A percentile compares a stretch with the other conserved stretches of the same genome.
phyloP scores from a whole-genome alignment of 2,888 invertebrate species.

The Drosophila flavopinicola region DNA sequence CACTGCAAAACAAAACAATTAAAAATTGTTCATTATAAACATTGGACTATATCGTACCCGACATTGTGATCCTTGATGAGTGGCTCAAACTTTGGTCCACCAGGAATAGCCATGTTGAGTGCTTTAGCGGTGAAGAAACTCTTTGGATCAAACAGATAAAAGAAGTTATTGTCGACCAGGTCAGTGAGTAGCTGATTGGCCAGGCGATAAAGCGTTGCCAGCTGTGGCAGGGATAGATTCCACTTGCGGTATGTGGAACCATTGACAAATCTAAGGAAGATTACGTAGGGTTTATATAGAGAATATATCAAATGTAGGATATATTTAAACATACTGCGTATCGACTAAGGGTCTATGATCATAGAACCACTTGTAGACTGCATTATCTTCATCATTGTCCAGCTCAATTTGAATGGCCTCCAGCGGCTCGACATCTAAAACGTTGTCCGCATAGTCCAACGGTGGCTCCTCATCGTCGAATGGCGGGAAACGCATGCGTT shows the following conservation, averaged over 20 bases:
- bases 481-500: conserved; percentile 99
- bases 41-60: conserved; percentile 86
- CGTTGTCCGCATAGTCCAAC: conserved; percentile 99
- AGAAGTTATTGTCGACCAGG: conserved; percentile 99
- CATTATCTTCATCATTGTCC: conserved; percentile 96
- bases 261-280: conserved; percentile 90
- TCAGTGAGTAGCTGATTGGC: conserved; percentile 99
- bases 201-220: conserved; percentile 98
- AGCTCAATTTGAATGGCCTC: conserved; percentile 99
- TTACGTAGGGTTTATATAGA: neutral
- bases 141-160: conserved; percentile 99
- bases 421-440: conserved; percentile 98
- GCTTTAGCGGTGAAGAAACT: conserved; percentile 99
- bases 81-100: conserved; percentile 99
- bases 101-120: conserved; percentile 99
- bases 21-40: too few species aligned
- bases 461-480: conserved; percentile 99
- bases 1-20: conserved; percentile 86
- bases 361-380: conserved; percentile 98
- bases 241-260: conserved; percentile 98
- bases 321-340: conserved; percentile 87
- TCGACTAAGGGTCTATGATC: conserved; percentile 98
- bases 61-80: conserved; percentile 98
- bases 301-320: neutral
- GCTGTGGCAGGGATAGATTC: conserved; percentile 97